A percentile compares a stretch with the other conserved stretches of the same genome.
Conservation (phyloP, 2,888 invertebrate species). For the Phragmatobia fuliginosa region DNA sequence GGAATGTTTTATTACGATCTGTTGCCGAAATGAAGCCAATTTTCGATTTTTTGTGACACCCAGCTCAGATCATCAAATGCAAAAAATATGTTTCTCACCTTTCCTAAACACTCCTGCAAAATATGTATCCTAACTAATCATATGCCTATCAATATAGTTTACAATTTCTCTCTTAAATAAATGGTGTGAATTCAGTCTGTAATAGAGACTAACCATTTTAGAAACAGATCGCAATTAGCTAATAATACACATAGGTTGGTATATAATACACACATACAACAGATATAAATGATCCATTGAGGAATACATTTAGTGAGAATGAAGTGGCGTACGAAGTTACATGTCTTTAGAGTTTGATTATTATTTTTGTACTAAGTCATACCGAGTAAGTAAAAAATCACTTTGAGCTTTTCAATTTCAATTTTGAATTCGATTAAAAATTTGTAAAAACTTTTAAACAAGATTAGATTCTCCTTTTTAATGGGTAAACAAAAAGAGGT, state of each 20-base stretch:
- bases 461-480: neutral
- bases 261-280: conserved; percentile 65
- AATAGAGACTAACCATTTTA: conserved; percentile 79
- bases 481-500: neutral
- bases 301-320: conserved; percentile 26
- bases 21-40: conserved; percentile 86
- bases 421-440: neutral
- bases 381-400: too few species aligned
- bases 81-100: conserved; percentile 35
- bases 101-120: conserved; percentile 41
- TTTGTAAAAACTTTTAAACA: neutral
- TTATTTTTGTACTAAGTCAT: neutral
- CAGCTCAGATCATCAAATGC: conserved; percentile 82
- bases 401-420: too few species aligned
- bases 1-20: conserved; percentile 81
- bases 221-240: conserved; percentile 84
- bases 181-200: conserved; percentile 56
- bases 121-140: conserved; percentile 34
- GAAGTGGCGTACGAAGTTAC: neutral
- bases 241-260: conserved; percentile 41
- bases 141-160: conserved; percentile 35
- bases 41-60: conserved; percentile 76
- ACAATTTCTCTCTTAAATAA: conserved; percentile 48
- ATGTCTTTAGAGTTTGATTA: neutral
- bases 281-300: conserved; percentile 51